Percentiles rank a stretch among this genome's conserved stretches.
Evolutionary conservation across 64 coral and sea anemone genomes (phyloP).

Genomic region (Cladopsammia gracilis): DNA sequence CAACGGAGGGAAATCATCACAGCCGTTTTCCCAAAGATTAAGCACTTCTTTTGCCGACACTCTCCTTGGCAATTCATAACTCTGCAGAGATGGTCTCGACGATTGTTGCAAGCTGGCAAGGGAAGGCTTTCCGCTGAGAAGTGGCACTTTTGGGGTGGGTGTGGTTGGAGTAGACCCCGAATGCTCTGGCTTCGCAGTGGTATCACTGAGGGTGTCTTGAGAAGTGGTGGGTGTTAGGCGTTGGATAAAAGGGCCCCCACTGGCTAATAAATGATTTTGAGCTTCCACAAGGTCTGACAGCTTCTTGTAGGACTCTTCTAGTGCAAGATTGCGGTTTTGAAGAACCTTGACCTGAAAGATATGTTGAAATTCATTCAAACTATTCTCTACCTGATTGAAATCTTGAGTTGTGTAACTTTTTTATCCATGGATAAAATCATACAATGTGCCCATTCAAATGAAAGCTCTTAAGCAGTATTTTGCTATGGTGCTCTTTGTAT

Average conservation of each 20-base stretch:
- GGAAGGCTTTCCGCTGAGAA: neutral
- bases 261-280: slow-evolving; percentile 94
- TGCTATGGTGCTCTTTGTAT: too few species aligned
- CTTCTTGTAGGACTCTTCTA: slow-evolving; percentile 93
- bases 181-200: slow-evolving; percentile 18
- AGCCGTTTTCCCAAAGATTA: slow-evolving; percentile 93
- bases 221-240: slow-evolving; percentile 43
- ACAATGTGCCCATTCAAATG: too few species aligned
- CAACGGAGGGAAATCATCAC: slow-evolving; percentile 87
- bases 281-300: slow-evolving; percentile 93
- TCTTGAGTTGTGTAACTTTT: too few species aligned
- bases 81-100: neutral
- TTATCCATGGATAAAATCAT: too few species aligned
- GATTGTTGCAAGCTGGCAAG: neutral
- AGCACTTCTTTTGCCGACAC: slow-evolving; percentile 96
- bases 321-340: slow-evolving; percentile 84
- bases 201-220: slow-evolving; percentile 35
- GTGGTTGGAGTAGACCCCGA: neutral
- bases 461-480: too few species aligned
- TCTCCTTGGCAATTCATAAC: slow-evolving; percentile 84
- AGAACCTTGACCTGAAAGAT: slow-evolving; percentile 67
- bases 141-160: slow-evolving; percentile 35
- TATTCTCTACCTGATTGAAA: too few species aligned
- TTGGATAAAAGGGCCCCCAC: slow-evolving; percentile 74
- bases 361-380: neutral